Conservation (phyloP, 1,140 invertebrate species). For the Leguminivora glycinivorella region DNA sequence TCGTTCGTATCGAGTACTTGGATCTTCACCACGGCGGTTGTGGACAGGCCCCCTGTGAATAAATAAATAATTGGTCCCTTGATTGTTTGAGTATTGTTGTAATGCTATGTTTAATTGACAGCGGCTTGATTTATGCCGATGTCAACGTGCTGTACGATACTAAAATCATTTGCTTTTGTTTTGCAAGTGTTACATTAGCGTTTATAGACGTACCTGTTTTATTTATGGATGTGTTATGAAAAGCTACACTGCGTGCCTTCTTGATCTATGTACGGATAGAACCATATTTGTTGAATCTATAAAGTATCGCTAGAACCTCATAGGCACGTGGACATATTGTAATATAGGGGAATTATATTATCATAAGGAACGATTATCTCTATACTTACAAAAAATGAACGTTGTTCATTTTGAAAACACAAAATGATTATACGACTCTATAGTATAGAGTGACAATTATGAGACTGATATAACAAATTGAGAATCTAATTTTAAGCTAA, state of each 20-base stretch:
- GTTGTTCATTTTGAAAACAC: too few species aligned
- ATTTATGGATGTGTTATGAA: constrained; percentile 2
- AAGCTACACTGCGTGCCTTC: background rate
- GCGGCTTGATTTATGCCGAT: constrained; percentile 72
- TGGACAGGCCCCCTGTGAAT: constrained; percentile 92
- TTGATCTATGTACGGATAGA: background rate
- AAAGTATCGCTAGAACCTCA: too few species aligned
- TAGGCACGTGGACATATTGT: background rate
- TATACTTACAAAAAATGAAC: too few species aligned
- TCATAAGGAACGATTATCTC: background rate
- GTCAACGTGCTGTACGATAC: constrained; percentile 42
- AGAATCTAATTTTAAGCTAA: background rate
- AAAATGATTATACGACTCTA: too few species aligned
- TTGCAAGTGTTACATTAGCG: constrained; percentile 14
- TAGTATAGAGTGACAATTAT: too few species aligned
- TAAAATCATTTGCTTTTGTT: constrained; percentile 21
- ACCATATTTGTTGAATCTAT: background rate
- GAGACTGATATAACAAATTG: background rate
- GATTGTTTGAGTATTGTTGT: constrained; percentile 76
- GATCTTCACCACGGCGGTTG: constrained; percentile 94
- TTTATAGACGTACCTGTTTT: background rate
- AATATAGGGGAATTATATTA: too few species aligned
- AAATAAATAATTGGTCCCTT: constrained; percentile 76
- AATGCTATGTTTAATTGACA: constrained; percentile 77
- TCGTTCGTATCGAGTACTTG: constrained; percentile 96